These are phyloP conservation scores for Harmothoe impar DNA, from an alignment of 2,888 invertebrate genomes.

Conservation along the genomic window DNA sequence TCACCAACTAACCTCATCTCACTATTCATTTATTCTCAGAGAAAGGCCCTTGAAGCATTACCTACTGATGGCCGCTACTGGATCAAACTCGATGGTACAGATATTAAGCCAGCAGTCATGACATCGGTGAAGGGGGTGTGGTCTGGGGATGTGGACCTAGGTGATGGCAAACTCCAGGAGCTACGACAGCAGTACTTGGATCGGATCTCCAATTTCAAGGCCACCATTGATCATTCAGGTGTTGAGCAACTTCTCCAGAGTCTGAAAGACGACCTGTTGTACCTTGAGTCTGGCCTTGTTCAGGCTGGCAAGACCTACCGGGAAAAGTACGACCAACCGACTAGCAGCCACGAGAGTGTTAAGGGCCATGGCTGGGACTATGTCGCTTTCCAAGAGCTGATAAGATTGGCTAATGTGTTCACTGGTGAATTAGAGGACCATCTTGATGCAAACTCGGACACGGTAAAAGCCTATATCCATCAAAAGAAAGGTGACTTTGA, in stretches of 20 bases:
- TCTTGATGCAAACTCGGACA: background rate
- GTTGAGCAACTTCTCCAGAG: background rate
- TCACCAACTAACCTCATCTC: too few relatives aligned
- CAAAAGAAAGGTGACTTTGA: background rate
- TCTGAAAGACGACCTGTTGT: background rate
- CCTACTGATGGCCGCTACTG: conserved; percentile 20
- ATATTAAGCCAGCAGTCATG: conserved; percentile 33
- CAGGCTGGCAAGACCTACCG: background rate
- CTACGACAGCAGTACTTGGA: background rate
- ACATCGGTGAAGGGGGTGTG: conserved; percentile 26
- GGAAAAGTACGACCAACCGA: background rate
- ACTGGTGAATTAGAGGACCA: background rate
- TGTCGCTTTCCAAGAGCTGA: background rate
- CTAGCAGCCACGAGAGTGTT: background rate
- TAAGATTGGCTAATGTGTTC: background rate
- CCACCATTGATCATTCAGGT: background rate
- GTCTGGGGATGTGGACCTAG: conserved; percentile 52
- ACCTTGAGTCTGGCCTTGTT: background rate
- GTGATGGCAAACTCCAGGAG: conserved; percentile 13
- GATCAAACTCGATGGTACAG: conserved; percentile 57
- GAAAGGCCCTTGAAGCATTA: background rate
- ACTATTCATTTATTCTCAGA: background rate
- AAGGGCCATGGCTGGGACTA: background rate
- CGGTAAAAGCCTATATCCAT: background rate
- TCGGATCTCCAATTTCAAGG: background rate